Percentiles rank a stretch among this genome's conserved stretches.
Evolutionary conservation across 2,113 vertebrate species (phyloP).

Genomic region (Isurus oxyrinchus): DNA sequence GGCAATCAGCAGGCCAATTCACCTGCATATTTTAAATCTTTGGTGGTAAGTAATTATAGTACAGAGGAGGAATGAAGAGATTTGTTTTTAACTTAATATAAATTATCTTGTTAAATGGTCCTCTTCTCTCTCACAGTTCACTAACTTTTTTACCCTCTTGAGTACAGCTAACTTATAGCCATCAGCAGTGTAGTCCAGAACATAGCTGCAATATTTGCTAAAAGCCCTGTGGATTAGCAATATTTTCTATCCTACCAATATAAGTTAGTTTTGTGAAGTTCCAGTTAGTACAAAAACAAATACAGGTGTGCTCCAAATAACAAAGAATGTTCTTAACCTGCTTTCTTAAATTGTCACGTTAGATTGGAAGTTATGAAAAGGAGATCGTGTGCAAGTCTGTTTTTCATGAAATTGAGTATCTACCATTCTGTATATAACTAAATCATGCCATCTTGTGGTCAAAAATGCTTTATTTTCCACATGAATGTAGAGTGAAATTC

Average conservation of each 20-base stretch:
- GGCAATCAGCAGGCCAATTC: background rate
- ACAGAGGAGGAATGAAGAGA: background rate
- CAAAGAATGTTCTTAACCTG: background rate
- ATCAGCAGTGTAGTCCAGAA: background rate
- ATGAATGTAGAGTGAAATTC: background rate
- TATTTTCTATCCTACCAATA: background rate
- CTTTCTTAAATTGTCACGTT: background rate
- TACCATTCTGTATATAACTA: background rate
- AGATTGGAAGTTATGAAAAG: background rate
- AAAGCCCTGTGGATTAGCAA: background rate
- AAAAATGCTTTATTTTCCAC: background rate
- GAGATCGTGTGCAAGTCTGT: background rate
- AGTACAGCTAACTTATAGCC: background rate
- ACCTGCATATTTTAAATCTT: background rate
- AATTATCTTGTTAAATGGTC: background rate
- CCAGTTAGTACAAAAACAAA: background rate
- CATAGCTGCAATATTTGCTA: background rate
- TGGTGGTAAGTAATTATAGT: background rate
- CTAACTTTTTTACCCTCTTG: background rate
- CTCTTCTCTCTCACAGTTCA: background rate
- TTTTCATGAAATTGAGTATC: background rate
- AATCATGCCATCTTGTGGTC: constrained; percentile 25
- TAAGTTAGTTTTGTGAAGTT: background rate
- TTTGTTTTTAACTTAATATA: background rate
- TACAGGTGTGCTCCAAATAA: background rate